Evolutionary conservation across 2,888 invertebrate species (phyloP).

Genomic region (Sminthurinus aureus): DNA sequence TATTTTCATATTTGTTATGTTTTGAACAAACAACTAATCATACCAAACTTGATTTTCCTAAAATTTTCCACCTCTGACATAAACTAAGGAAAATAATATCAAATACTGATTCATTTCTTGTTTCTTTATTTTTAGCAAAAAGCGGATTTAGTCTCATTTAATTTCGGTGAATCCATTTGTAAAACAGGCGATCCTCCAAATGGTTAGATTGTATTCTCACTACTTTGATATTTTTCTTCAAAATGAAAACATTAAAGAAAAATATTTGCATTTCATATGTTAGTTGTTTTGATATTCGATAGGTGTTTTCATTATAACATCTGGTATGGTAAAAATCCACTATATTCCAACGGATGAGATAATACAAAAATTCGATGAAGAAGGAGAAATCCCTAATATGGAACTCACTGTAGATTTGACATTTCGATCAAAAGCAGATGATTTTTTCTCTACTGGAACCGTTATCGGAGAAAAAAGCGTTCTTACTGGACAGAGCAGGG

Average conservation of each 20-base stretch:
- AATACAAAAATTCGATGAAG: conserved; percentile 28
- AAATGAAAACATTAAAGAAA: too few species aligned
- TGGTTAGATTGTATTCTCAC: too few species aligned
- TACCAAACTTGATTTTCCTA: too few species aligned
- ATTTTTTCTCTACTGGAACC: conserved; percentile 71
- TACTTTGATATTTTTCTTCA: too few species aligned
- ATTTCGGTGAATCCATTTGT: conserved; percentile 62
- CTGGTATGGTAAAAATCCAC: conserved; percentile 64
- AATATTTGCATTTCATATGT: too few species aligned
- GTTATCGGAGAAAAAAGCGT: conserved; percentile 71
- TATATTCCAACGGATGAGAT: conserved; percentile 52
- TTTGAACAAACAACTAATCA: too few species aligned
- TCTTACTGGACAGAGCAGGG: conserved; percentile 68
- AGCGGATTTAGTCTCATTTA: conserved; percentile 61
- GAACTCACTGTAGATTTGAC: conserved; percentile 66
- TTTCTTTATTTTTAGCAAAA: conserved; percentile 60
- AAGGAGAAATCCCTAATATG: conserved; percentile 50
- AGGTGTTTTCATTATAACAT: conserved; percentile 65
- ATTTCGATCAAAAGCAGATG: conserved; percentile 66
- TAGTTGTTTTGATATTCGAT: too few species aligned
- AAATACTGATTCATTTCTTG: too few species aligned
- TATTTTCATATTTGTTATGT: too few species aligned
- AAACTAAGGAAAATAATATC: too few species aligned
- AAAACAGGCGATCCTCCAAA: conserved; percentile 62
- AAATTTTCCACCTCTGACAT: too few species aligned